Conservation (phyloP, 2,888 invertebrate species). For the Byasa hedistus region DNA sequence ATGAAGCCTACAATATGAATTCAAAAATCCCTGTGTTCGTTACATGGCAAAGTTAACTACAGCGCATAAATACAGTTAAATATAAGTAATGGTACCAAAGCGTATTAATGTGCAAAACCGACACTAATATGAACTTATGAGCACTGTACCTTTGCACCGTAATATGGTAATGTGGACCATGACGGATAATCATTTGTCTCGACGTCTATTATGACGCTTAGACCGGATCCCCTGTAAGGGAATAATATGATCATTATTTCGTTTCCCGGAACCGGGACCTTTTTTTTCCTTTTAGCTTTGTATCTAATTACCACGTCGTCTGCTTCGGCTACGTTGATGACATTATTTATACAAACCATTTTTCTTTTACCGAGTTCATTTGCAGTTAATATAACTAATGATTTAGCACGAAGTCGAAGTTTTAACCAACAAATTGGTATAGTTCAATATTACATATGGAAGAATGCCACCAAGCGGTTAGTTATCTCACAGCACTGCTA, state of each 20-base stretch:
- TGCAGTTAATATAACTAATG: too few species aligned
- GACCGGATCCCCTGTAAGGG: slow-evolving; percentile 54
- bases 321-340: background rate
- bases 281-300: background rate
- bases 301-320: background rate
- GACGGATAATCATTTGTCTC: slow-evolving; percentile 57
- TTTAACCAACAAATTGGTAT: too few species aligned
- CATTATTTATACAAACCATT: slow-evolving; percentile 1
- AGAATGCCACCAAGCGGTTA: too few species aligned
- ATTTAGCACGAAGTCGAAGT: too few species aligned
- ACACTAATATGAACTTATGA: background rate
- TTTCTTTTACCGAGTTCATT: background rate
- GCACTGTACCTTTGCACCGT: slow-evolving; percentile 57
- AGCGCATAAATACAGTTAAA: too few species aligned
- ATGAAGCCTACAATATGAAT: too few species aligned
- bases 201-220: slow-evolving; percentile 55
- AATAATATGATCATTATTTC: background rate
- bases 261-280: background rate
- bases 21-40: too few species aligned
- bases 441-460: too few species aligned
- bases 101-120: too few species aligned
- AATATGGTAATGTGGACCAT: slow-evolving; percentile 43
- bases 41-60: too few species aligned
- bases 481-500: too few species aligned
- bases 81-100: too few species aligned